Evolutionary conservation across 53 echinoderm and acorn worm species (phyloP).

Genomic region (Paracentrotus lividus): DNA sequence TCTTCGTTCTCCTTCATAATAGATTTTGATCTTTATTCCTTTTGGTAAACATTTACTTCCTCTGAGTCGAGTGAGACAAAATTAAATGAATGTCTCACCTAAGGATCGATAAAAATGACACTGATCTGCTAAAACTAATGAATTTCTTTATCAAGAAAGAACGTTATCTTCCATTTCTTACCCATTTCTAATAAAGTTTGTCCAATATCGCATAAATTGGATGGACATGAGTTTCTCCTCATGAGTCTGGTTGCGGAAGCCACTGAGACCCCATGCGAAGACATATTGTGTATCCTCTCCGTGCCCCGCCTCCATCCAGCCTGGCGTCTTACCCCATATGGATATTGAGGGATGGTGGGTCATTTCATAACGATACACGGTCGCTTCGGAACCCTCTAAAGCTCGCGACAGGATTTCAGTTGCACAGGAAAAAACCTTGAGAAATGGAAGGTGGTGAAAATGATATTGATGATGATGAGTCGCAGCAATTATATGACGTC

Average conservation of each 20-base stretch:
- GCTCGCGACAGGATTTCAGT: constrained; percentile 66
- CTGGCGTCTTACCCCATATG: constrained; percentile 56
- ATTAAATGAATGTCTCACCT: too few relatives aligned
- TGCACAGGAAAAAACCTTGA: constrained; percentile 81
- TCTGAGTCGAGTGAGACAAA: too few relatives aligned
- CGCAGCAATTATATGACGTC: neutral
- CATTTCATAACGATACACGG: constrained; percentile 83
- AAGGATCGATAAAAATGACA: too few relatives aligned
- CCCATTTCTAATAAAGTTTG: constrained; percentile 77
- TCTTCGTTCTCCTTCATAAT: too few relatives aligned
- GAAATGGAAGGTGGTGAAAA: too few relatives aligned
- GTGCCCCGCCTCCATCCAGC: constrained; percentile 80
- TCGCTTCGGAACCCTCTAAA: neutral
- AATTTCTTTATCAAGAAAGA: too few relatives aligned
- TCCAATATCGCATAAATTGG: constrained; percentile 80
- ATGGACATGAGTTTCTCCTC: constrained; percentile 75
- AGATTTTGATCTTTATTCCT: too few relatives aligned
- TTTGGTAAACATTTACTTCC: too few relatives aligned
- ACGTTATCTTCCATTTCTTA: constrained; percentile 3
- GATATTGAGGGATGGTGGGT: constrained; percentile 76
- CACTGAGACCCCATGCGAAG: constrained; percentile 73
- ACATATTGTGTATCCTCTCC: constrained; percentile 82
- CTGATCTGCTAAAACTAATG: too few relatives aligned
- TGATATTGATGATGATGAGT: too few relatives aligned
- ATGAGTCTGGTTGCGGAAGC: constrained; percentile 34